Base-by-base conservation (phyloP, 2,113 vertebrate species). In the Fregetta grallaria region DNA sequence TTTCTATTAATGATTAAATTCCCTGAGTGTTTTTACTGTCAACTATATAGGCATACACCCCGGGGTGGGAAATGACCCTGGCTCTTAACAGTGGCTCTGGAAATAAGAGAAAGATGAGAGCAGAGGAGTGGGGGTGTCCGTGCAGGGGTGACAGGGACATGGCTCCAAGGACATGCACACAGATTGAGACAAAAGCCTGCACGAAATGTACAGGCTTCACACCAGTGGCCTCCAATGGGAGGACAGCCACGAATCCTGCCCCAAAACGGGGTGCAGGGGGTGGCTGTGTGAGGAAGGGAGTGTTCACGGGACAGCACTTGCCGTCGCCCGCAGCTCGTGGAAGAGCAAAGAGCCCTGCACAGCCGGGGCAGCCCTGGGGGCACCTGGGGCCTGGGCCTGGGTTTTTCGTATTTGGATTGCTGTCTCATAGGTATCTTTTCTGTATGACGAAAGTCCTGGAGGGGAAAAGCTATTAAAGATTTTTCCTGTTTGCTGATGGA, bases 401-500 rank as follows among this genome's bases (percentile, higher is more conserved):
- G 11, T 11, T 88, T 93, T 76, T 86, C 30, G 66, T 56, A 34
- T 38, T 68, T 76, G 23, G 18, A 10, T 72, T 72, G 22, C 58
- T 79, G 62, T 76, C 58, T 86, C 9, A 2, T 58, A 76, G 78
- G 44, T 75, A 18, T 67, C 47, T 92, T 76, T 62, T 80, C 59
- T 67, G 12, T 65, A 45, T 84, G 59, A 73, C 2, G 1, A 32
- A 88, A 92, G 53, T 74, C 58, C 65, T 45, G 42, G 55, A 86
- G 68, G 56, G 20, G 13, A 67, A 93, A 86, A 83, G 32, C 75
- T 91, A 34, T 91, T 91, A 67, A 77, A 49, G 38, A 62, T 67
- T 79, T 93, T 91, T 91, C 34, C 73, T n/a, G 20, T 78, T 95
- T 74, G 68, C 73, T 97, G 84, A 63, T 78, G 73, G 90, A 89